Percentiles rank a stretch among this genome's conserved stretches.
Evolutionary conservation across 2,888 invertebrate species (phyloP).

Genomic region (Theodoxus fluviatilis): DNA sequence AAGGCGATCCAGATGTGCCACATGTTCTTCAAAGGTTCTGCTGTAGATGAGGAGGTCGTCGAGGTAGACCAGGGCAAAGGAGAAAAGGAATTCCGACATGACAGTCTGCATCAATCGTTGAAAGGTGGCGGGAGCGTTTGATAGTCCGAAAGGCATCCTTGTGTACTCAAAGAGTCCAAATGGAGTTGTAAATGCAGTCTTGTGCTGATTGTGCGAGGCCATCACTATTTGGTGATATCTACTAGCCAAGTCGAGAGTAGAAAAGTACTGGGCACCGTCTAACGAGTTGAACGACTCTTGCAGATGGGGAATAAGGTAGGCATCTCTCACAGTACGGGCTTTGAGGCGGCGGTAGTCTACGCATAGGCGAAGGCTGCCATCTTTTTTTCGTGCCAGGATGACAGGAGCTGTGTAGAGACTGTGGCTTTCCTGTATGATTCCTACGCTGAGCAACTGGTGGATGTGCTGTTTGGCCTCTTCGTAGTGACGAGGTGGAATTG

Average conservation of each 20-base stretch:
- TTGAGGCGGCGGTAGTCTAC: slow-evolving; percentile 12
- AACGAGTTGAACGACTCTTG: slow-evolving; percentile 4
- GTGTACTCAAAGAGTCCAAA: slow-evolving; percentile 21
- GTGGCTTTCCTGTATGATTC: not conserved
- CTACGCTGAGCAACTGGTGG: too few species aligned
- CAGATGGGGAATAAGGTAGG: not conserved
- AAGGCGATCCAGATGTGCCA: slow-evolving; percentile 27
- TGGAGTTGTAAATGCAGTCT: slow-evolving; percentile 22
- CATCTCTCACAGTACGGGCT: not conserved
- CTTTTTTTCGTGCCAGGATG: slow-evolving; percentile 16
- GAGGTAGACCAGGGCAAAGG: slow-evolving; percentile 19
- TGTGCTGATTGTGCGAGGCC: slow-evolving; percentile 7
- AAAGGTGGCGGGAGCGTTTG: slow-evolving; percentile 17
- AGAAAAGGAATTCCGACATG: slow-evolving; percentile 25
- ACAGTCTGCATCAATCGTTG: slow-evolving; percentile 24
- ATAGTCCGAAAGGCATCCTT: slow-evolving; percentile 15
- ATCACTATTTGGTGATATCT: slow-evolving; percentile 26
- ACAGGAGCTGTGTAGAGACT: slow-evolving; percentile 8
- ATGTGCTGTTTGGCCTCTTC: too few species aligned
- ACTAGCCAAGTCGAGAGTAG: slow-evolving; percentile 22
- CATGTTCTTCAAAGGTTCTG: slow-evolving; percentile 25
- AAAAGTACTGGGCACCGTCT: slow-evolving; percentile 17
- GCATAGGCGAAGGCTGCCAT: not conserved
- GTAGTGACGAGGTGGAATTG: too few species aligned
- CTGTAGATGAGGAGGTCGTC: slow-evolving; percentile 20